Percentiles rank a stretch among this genome's conserved stretches.
phyloP scores from a whole-genome alignment of 2,797 vertebrate species.

The Neostethus bicornis region DNA sequence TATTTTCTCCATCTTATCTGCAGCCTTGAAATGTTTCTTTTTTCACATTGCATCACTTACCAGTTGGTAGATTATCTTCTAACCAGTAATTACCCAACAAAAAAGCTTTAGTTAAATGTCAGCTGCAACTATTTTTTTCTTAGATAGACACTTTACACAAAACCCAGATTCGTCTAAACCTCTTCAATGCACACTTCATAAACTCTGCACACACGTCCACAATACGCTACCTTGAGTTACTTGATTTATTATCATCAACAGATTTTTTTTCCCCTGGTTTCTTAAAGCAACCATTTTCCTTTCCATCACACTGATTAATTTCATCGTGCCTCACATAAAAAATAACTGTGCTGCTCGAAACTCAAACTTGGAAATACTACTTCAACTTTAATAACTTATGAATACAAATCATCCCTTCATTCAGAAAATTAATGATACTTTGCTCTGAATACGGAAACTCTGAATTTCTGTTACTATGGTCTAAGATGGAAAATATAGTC shows the following conservation, averaged over 20 bases:
- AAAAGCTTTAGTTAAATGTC: constrained; percentile 55
- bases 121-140: constrained; percentile 25
- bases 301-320: not conserved
- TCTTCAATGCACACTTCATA: too few relatives aligned
- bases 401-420: constrained; percentile 6
- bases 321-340: constrained; percentile 6
- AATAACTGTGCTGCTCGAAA: not conserved
- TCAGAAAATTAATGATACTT: constrained; percentile 16
- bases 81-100: too few relatives aligned
- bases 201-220: constrained; percentile 14
- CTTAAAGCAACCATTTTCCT: constrained; percentile 1
- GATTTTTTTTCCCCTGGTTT: constrained; percentile 16
- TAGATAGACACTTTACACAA: constrained; percentile 7
- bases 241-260: constrained; percentile 1
- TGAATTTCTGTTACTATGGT: constrained; percentile 17
- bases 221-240: constrained; percentile 5
- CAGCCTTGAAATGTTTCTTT: too few relatives aligned
- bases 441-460: constrained; percentile 14
- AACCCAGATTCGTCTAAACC: too few relatives aligned
- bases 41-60: too few relatives aligned
- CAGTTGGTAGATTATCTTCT: too few relatives aligned
- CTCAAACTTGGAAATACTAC: not conserved
- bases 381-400: constrained; percentile 8
- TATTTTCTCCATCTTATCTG: too few relatives aligned
- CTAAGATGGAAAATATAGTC: not conserved